A percentile compares a stretch with the other conserved stretches of the same genome.
These are phyloP conservation scores for Helogale parvula DNA, from an alignment of 2,113 vertebrate genomes.

Conservation along the genomic window DNA sequence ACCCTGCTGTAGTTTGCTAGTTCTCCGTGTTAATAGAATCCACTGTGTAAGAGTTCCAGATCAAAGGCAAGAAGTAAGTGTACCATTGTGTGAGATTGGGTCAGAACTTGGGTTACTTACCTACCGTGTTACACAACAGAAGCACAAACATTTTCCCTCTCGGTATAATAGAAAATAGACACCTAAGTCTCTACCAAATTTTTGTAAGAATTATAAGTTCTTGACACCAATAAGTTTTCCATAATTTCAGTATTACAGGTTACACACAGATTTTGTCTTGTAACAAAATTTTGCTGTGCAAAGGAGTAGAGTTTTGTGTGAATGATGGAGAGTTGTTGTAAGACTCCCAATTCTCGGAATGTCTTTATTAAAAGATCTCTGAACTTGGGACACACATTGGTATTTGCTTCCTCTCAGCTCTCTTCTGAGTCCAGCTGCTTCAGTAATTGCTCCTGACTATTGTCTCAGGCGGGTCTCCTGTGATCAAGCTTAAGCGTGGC, in stretches of 20 bases:
- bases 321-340: not conserved
- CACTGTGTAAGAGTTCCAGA: not conserved
- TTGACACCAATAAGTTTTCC: not conserved
- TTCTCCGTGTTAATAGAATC: not conserved
- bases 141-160: not conserved
- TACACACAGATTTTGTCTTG: conserved; percentile 15
- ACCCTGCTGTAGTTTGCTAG: not conserved
- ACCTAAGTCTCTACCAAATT: not conserved
- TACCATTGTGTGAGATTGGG: not conserved
- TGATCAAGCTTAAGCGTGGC: not conserved
- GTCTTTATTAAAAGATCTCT: conserved; percentile 44
- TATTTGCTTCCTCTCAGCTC: not conserved
- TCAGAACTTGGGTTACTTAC: not conserved
- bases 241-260: not conserved
- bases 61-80: not conserved
- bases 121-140: not conserved
- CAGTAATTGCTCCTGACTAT: not conserved
- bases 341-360: not conserved
- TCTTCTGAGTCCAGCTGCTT: conserved; percentile 7
- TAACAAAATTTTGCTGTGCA: not conserved
- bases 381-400: not conserved
- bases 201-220: not conserved
- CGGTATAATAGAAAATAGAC: not conserved
- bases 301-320: not conserved
- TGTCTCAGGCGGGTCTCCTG: not conserved